Evolutionary conservation across 1,140 invertebrate genomes (phyloP), one percentile per base, ranked within the genome.

Genomic region (Micrasema minimum): DNA sequence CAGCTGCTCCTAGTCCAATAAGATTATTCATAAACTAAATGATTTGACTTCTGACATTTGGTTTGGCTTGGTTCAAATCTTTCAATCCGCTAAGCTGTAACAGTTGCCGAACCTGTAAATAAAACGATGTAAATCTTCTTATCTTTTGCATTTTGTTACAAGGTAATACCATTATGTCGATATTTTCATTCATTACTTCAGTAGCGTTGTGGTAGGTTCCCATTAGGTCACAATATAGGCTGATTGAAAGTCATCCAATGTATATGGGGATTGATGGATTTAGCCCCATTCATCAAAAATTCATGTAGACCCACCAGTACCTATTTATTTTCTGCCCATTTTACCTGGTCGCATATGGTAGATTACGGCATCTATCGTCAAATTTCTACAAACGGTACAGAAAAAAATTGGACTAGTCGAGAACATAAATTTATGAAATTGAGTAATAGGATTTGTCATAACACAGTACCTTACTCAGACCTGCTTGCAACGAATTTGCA

Each of bases 281-380:
- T n/a, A 89, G 2, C 78, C 18, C 43, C 79, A 79, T 0, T 72
- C 71, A 1, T 48, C 69, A 3, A 83, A 78, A 71, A 85, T 72
- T 0, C 83, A 85, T 6, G 41, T 76, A 16, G 81, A 85, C 9
- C 87, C 88, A 4, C 77, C 87, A 2, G 86, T 88, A 7, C 89
- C 90, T 11, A 78, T 76, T n/a, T n/a, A 5, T 75, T 69, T 26
- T 76, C 74, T 2, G 48, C 51, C 43, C 68, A 72, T n/a, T 23
- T 80, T 78, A 0, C 83, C 89, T 1, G 88, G n/a, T n/a, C n/a
- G 87, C 92, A 94, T 94, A 79, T 95, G 92, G 77, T 95, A 94
- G 18, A 93, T 78, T 0, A 95, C 85, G 1, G 85, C 82, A 79
- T 95, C 93, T 0, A 90, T n/a, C 91, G 76, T 90, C 92, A 57